Base-by-base conservation (phyloP, 2,888 invertebrate species). In the Rhingia rostrata region DNA sequence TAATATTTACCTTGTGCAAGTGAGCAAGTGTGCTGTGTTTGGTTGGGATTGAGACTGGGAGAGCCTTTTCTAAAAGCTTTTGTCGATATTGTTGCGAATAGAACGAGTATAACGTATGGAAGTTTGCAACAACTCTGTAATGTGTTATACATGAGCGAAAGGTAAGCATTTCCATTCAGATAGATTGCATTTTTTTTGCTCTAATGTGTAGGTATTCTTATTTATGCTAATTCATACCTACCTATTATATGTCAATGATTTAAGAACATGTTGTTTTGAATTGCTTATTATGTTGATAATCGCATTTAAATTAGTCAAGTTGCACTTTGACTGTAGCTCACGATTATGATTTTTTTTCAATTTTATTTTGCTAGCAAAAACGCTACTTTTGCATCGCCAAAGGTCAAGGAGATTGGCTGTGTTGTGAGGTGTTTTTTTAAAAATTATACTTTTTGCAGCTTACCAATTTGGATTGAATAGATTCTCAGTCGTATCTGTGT, bases 1-100 rank as follows among this genome's bases (percentile, higher is more conserved):
- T 84, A 75, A 84, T 84, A 84, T 84, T 84, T 84, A 84, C 84
- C 84, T 84, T 84, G 84, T 80, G 64, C 33, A 80, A 84, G 80
- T 75, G 84, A 80, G 84, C 74, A 84, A 84, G 84, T 80, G 84
- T 75, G 84, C 72, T 84, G 73, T 56, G 49, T 58, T 49, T 63
- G 54, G 61, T 78, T 60, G 58, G 58, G 72, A 30, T 43, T 58
- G 70, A 47, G 53, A 58, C 64, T 41, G 74, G 45, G 77, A 84
- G 83, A 83, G 70, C 66, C 54, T 75, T 70, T 66, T 12, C 60
- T 61, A 12, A 84, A 72, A 84, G 84, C 84, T 84, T 80, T 69
- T 39, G 54, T 69, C 47, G 63, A 73, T 73, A 80, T 69, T 73
- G 67, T 51, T 53, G 74, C 64, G 69, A 56, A 45, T 60, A 61